Evolutionary conservation across 1,140 invertebrate genomes (phyloP).

Genomic region (Hycleus cichorii): DNA sequence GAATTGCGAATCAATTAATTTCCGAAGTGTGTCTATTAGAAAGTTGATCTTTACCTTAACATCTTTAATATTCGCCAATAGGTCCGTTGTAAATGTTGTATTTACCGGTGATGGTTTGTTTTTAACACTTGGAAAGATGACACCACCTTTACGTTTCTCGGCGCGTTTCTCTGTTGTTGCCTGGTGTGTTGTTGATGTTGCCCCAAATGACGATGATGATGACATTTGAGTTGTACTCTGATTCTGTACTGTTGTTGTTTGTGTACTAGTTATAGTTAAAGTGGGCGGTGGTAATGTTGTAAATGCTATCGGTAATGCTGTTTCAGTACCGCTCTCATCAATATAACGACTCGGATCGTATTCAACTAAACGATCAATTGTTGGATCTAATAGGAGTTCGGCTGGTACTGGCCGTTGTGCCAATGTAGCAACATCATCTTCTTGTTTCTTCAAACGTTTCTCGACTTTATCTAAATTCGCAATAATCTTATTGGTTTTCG

Average conservation of each 20-base stretch:
- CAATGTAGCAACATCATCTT: slow-evolving; percentile 65
- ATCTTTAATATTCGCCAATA: slow-evolving; percentile 64
- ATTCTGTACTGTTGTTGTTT: slow-evolving; percentile 34
- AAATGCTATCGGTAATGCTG: slow-evolving; percentile 32
- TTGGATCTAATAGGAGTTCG: slow-evolving; percentile 63
- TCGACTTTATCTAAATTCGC: slow-evolving; percentile 80
- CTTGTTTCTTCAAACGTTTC: slow-evolving; percentile 72
- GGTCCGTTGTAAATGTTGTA: slow-evolving; percentile 68
- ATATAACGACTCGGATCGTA: slow-evolving; percentile 55
- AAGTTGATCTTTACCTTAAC: slow-evolving; percentile 60
- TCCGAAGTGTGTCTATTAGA: background rate
- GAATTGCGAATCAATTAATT: too few relatives aligned
- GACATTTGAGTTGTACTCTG: slow-evolving; percentile 29
- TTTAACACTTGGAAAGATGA: slow-evolving; percentile 85
- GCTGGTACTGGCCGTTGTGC: slow-evolving; percentile 63
- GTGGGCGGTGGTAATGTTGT: slow-evolving; percentile 38
- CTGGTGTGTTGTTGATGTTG: slow-evolving; percentile 37
- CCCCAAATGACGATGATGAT: slow-evolving; percentile 20
- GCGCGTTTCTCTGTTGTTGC: slow-evolving; percentile 42
- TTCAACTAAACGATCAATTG: slow-evolving; percentile 66
- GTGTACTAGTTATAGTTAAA: slow-evolving; percentile 29
- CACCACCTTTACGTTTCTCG: slow-evolving; percentile 59
- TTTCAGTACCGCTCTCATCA: slow-evolving; percentile 30
- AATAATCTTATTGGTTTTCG: slow-evolving; percentile 80
- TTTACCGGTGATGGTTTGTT: slow-evolving; percentile 79